These are phyloP conservation scores for Conops quadrifasciatus DNA, from an alignment of 2,888 invertebrate genomes.

Conservation along the genomic window DNA sequence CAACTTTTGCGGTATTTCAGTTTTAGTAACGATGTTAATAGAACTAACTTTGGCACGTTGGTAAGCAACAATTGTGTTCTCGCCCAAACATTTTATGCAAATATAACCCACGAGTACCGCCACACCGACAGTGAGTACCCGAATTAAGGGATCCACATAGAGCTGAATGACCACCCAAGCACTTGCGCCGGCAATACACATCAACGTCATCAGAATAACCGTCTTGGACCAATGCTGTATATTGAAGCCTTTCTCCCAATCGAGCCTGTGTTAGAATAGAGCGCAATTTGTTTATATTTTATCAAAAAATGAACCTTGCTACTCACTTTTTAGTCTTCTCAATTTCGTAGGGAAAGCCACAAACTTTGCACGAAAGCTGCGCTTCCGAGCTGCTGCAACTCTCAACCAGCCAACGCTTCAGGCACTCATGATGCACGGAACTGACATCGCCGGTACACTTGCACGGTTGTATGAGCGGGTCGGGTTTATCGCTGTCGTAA, in stretches of 20 bases:
- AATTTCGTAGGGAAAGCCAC: slow-evolving; percentile 83
- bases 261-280: slow-evolving; percentile 67
- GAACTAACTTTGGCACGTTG: slow-evolving; percentile 90
- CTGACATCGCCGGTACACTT: slow-evolving; percentile 92
- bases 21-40: slow-evolving; percentile 73
- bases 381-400: slow-evolving; percentile 77
- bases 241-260: slow-evolving; percentile 86
- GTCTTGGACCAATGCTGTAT: slow-evolving; percentile 86
- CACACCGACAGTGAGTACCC: slow-evolving; percentile 82
- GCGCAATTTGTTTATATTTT: background rate
- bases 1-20: slow-evolving; percentile 58
- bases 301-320: background rate
- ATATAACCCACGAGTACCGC: slow-evolving; percentile 86
- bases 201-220: slow-evolving; percentile 78
- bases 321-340: slow-evolving; percentile 75
- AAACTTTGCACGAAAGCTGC: slow-evolving; percentile 83
- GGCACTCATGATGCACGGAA: slow-evolving; percentile 90
- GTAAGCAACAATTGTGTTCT: slow-evolving; percentile 89
- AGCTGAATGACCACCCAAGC: slow-evolving; percentile 84
- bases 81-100: slow-evolving; percentile 85
- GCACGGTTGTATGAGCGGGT: slow-evolving; percentile 89
- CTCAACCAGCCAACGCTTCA: slow-evolving; percentile 89
- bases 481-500: slow-evolving; percentile 82
- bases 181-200: slow-evolving; percentile 79
- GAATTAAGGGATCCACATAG: slow-evolving; percentile 78